Evolutionary conservation across 2,888 invertebrate species (phyloP).

Genomic region (Lissonota sp.): DNA sequence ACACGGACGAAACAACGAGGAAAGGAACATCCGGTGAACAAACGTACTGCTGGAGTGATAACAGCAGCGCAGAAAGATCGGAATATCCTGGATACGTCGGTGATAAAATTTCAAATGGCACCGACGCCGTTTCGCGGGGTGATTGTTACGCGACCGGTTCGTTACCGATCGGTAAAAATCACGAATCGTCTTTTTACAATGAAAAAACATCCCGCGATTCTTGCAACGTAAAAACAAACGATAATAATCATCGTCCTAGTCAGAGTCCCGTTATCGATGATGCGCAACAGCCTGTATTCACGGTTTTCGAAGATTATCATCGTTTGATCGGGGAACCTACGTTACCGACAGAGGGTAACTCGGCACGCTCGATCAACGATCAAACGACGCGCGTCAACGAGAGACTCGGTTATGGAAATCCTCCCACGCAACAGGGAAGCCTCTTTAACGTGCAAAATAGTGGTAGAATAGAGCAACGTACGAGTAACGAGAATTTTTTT

Average conservation of each 20-base stretch:
- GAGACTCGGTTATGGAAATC: conserved; percentile 70
- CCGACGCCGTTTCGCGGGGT: too few species aligned
- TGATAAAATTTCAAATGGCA: not conserved
- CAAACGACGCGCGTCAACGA: conserved; percentile 66
- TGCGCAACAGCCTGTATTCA: conserved; percentile 61
- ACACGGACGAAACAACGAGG: not conserved
- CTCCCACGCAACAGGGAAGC: conserved; percentile 63
- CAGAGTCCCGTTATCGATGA: conserved; percentile 74
- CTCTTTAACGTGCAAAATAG: conserved; percentile 43
- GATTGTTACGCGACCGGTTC: too few species aligned
- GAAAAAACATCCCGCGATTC: conserved; percentile 44
- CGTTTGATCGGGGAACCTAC: conserved; percentile 66
- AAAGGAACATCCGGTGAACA: conserved; percentile 18
- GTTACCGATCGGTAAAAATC: too few species aligned
- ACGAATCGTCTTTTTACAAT: conserved; percentile 58
- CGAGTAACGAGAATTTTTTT: conserved; percentile 78
- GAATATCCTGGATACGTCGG: not conserved
- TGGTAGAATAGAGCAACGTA: conserved; percentile 67
- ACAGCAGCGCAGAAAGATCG: too few species aligned
- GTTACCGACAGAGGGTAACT: conserved; percentile 49
- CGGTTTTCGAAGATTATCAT: conserved; percentile 71
- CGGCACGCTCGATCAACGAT: conserved; percentile 53
- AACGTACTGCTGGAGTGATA: conserved; percentile 19
- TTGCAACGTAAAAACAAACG: conserved; percentile 68
- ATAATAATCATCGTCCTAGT: conserved; percentile 69